These are phyloP conservation scores for Dissostichus mawsoni DNA, from an alignment of 2,113 vertebrate genomes.

Conservation along the genomic window DNA sequence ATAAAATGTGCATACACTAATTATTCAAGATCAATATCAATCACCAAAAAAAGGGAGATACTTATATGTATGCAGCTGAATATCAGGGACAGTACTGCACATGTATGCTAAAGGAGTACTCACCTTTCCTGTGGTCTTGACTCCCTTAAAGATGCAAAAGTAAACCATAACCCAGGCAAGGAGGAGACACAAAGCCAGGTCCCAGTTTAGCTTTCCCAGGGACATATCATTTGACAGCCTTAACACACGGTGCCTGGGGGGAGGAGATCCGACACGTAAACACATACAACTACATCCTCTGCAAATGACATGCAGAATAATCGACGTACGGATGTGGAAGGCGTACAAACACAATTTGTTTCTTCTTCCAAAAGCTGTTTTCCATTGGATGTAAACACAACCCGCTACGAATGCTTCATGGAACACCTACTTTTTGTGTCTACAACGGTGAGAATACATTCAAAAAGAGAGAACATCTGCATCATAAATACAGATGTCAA, in stretches of 20 bases:
- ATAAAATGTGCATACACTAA: too few species aligned
- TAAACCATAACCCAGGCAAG: conserved; percentile 86
- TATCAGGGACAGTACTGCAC: not conserved
- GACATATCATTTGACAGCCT: conserved; percentile 80
- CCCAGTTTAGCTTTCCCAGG: conserved; percentile 82
- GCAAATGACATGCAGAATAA: not conserved
- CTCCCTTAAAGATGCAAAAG: conserved; percentile 89
- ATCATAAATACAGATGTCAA: conserved; percentile 24
- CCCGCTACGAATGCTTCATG: not conserved
- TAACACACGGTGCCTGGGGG: conserved; percentile 86
- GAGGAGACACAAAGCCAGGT: conserved; percentile 85
- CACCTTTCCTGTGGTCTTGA: conserved; percentile 87
- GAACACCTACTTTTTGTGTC: not conserved
- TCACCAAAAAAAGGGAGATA: not conserved
- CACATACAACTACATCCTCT: not conserved
- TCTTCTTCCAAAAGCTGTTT: not conserved
- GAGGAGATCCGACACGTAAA: not conserved
- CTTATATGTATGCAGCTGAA: not conserved
- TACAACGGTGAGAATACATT: not conserved
- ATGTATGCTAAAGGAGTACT: conserved; percentile 21
- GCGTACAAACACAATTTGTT: not conserved
- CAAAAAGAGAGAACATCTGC: conserved; percentile 3
- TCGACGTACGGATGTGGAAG: not conserved
- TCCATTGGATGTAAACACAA: not conserved
- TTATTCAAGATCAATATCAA: not conserved